Evolutionary conservation across 2,113 vertebrate species (phyloP).

Genomic region (Sinosuthora webbiana): DNA sequence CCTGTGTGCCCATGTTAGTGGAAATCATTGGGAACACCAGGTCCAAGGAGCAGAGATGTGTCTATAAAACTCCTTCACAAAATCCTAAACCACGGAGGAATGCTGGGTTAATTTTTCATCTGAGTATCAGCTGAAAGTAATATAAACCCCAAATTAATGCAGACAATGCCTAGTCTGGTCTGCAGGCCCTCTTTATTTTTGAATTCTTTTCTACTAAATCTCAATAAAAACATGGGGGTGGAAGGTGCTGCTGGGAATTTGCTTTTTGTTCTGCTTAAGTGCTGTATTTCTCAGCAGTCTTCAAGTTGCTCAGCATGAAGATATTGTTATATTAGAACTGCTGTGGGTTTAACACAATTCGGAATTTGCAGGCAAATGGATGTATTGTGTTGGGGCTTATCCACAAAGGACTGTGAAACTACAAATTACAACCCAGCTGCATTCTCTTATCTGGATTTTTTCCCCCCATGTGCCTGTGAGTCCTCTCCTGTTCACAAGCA

Average conservation of each 20-base stretch:
- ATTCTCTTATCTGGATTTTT: slow-evolving; percentile 44
- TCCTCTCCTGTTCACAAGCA: neutral
- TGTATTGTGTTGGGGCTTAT: slow-evolving; percentile 69
- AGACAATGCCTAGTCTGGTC: slow-evolving; percentile 62
- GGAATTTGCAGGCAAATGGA: slow-evolving; percentile 74
- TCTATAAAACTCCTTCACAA: neutral
- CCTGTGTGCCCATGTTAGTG: neutral
- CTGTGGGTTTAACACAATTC: slow-evolving; percentile 70
- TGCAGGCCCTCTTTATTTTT: slow-evolving; percentile 56
- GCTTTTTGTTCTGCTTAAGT: slow-evolving; percentile 73
- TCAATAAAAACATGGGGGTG: slow-evolving; percentile 69
- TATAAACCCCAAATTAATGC: slow-evolving; percentile 62
- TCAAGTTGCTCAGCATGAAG: slow-evolving; percentile 70
- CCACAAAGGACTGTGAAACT: slow-evolving; percentile 67
- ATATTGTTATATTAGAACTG: slow-evolving; percentile 69
- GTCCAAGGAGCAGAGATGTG: neutral
- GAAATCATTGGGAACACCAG: neutral
- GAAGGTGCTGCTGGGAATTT: slow-evolving; percentile 70
- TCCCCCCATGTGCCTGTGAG: neutral
- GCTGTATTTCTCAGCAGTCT: slow-evolving; percentile 69
- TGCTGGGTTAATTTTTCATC: slow-evolving; percentile 46
- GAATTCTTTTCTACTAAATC: slow-evolving; percentile 63
- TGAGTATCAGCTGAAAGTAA: slow-evolving; percentile 52
- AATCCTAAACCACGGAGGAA: slow-evolving; percentile 15
- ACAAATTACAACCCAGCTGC: slow-evolving; percentile 61